phyloP scores from a whole-genome alignment of 2,797 vertebrate species.

The Helostoma temminkii region DNA sequence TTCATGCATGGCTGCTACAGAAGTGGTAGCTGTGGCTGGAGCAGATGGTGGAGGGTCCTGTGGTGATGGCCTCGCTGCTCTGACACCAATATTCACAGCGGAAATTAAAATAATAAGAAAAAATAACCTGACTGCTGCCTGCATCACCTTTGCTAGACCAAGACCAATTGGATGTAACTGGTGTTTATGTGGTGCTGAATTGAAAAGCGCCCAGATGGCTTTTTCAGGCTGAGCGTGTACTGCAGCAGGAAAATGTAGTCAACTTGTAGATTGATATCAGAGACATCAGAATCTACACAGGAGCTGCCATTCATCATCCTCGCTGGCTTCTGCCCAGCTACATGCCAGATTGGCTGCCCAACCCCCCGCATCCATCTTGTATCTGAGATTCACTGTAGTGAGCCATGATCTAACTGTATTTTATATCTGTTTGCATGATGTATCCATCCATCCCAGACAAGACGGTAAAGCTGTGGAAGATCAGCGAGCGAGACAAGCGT shows the following conservation, averaged over 20 bases:
- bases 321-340: constrained; percentile 77
- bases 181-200: constrained; percentile 58
- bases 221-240: constrained; percentile 23
- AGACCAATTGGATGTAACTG: constrained; percentile 69
- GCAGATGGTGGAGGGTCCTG: constrained; percentile 81
- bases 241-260: constrained; percentile 55
- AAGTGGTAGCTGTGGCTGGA: constrained; percentile 68
- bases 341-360: constrained; percentile 79
- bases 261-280: constrained; percentile 76
- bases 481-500: constrained; percentile 96
- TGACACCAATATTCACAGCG: constrained; percentile 70
- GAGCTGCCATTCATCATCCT: constrained; percentile 70
- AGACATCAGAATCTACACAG: constrained; percentile 62
- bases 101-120: constrained; percentile 67
- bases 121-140: constrained; percentile 59
- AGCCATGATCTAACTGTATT: constrained; percentile 51
- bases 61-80: constrained; percentile 68
- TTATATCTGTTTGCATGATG: constrained; percentile 34
- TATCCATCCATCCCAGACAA: constrained; percentile 81
- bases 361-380: constrained; percentile 68
- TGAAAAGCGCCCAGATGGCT: constrained; percentile 66
- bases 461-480: constrained; percentile 99
- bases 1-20: constrained; percentile 80
- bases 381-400: constrained; percentile 57
- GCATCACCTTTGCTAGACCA: constrained; percentile 53